Conservation (phyloP, 1,140 invertebrate species). For the Conus betulinus region DNA sequence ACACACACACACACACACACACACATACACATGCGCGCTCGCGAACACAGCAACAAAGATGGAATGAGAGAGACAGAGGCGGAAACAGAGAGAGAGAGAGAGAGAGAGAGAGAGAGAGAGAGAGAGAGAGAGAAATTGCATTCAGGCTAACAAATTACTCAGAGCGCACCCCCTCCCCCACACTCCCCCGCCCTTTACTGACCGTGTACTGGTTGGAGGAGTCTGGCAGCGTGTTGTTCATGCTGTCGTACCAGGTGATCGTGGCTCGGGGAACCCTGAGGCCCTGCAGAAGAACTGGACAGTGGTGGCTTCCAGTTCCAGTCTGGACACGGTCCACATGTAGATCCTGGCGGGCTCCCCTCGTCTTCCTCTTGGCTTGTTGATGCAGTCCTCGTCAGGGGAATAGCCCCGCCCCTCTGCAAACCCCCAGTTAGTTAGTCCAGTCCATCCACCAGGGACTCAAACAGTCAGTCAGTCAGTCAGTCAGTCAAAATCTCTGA, state of each 20-base stretch:
- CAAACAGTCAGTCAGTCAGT: not conserved
- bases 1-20: not conserved
- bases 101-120: not conserved
- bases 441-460: not conserved
- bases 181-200: not conserved
- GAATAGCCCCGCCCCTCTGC: conserved; percentile 15
- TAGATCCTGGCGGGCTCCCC: conserved; percentile 74
- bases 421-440: no score
- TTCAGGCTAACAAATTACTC: not conserved
- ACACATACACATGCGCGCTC: not conserved
- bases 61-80: not conserved
- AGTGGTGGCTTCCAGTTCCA: conserved; percentile 80
- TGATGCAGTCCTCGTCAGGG: conserved; percentile 6
- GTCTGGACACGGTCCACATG: conserved; percentile 75
- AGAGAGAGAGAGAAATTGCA: not conserved
- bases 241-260: conserved; percentile 80
- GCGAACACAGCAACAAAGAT: not conserved
- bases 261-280: conserved; percentile 81
- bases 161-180: not conserved
- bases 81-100: not conserved
- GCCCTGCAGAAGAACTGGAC: conserved; percentile 84
- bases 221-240: conserved; percentile 46
- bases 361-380: not conserved
- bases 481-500: no score
- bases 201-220: conserved; percentile 47